Percentiles rank a stretch among this genome's conserved stretches.
These are phyloP conservation scores for Laspeyria flexula DNA, from an alignment of 2,888 invertebrate species.

Conservation along the genomic window DNA sequence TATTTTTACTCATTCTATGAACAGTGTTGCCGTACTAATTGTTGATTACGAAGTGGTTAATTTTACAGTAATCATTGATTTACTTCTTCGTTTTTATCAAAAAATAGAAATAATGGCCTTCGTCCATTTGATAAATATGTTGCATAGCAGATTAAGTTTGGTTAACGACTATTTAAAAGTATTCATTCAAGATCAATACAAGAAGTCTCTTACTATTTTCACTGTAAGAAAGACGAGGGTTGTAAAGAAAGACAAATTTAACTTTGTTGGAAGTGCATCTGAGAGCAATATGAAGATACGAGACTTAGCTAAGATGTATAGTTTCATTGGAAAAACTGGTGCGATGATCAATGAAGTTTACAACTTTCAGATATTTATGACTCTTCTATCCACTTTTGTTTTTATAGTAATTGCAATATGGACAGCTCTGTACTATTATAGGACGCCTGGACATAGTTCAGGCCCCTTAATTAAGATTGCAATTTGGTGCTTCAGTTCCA, in stretches of 20 bases:
- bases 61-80: constrained; percentile 24
- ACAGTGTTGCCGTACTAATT: constrained; percentile 35
- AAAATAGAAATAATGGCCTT: constrained; percentile 59
- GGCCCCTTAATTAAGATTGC: constrained; percentile 49
- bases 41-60: constrained; percentile 23
- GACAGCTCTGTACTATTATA: constrained; percentile 57
- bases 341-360: constrained; percentile 60
- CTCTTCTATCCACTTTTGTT: constrained; percentile 60
- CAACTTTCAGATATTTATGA: constrained; percentile 68
- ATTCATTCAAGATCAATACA: constrained; percentile 52
- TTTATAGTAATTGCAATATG: constrained; percentile 65
- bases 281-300: constrained; percentile 54
- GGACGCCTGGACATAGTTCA: constrained; percentile 37
- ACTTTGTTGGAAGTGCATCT: constrained; percentile 49
- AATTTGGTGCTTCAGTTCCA: constrained; percentile 55
- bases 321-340: constrained; percentile 58
- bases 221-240: constrained; percentile 42
- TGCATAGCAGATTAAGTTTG: constrained; percentile 50
- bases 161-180: constrained; percentile 56
- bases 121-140: constrained; percentile 54
- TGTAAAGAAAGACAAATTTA: constrained; percentile 30
- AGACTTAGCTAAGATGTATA: constrained; percentile 58
- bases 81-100: constrained; percentile 52
- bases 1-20: constrained; percentile 30
- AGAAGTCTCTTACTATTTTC: constrained; percentile 42